These are phyloP conservation scores for Gila orcuttii DNA, from an alignment of 2,113 vertebrate genomes.

Conservation along the genomic window DNA sequence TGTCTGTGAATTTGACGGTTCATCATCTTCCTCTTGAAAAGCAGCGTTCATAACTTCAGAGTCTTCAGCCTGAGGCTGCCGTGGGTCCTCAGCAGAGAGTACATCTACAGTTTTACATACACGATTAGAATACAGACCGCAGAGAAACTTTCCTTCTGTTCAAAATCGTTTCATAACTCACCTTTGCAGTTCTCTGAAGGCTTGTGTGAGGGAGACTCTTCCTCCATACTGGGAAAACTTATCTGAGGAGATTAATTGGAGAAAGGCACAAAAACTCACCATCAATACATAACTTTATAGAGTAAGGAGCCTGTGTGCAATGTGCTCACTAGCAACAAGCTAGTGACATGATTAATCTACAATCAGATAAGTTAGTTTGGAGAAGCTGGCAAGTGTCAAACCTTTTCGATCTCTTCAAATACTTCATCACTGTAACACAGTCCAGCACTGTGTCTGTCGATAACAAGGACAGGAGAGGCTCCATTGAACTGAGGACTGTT, in stretches of 20 bases:
- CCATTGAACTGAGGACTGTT: slow-evolving; percentile 52
- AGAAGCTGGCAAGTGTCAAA: not conserved
- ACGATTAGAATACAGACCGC: not conserved
- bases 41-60: slow-evolving; percentile 11
- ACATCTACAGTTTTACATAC: not conserved
- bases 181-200: slow-evolving; percentile 48
- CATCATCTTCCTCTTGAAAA: slow-evolving; percentile 36
- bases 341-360: not conserved
- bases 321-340: too few relatives aligned
- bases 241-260: slow-evolving; percentile 53
- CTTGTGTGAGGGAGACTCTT: slow-evolving; percentile 51
- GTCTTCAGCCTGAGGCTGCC: not conserved
- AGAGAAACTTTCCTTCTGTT: not conserved
- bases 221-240: slow-evolving; percentile 61
- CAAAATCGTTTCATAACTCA: slow-evolving; percentile 40
- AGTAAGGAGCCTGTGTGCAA: not conserved
- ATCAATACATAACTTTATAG: not conserved
- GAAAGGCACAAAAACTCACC: not conserved
- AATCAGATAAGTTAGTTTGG: not conserved
- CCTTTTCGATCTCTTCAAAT: slow-evolving; percentile 41
- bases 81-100: not conserved
- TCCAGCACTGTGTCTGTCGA: not conserved
- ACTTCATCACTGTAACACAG: slow-evolving; percentile 25
- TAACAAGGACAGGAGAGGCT: slow-evolving; percentile 59
- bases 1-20: not conserved